Conservation (phyloP, 2,113 vertebrate species). For the Oncorhynchus gorbuscha region DNA sequence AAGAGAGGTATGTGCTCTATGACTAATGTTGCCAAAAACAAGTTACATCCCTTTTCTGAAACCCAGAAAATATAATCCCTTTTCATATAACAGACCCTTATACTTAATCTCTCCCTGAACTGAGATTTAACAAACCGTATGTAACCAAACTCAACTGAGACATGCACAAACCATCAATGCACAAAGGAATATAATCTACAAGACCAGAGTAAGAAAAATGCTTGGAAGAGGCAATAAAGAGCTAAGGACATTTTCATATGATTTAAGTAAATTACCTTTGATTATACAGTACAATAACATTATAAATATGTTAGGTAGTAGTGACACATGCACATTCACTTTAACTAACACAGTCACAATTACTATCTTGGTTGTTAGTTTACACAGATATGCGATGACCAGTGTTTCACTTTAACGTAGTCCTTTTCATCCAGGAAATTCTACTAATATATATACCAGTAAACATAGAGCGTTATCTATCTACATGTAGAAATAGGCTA, state of each 20-base stretch:
- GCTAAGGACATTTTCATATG: no score
- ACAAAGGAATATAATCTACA: no score
- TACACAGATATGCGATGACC: no score
- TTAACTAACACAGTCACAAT: neutral
- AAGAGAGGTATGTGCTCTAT: conserved; percentile 50
- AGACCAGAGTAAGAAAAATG: no score
- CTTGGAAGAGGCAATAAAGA: no score
- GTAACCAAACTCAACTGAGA: no score
- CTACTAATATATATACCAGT: neutral
- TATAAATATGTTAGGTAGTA: no score
- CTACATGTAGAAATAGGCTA: neutral
- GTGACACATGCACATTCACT: neutral
- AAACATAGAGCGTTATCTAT: conserved; percentile 11
- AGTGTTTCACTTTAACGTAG: neutral
- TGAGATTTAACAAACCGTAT: no score
- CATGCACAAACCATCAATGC: no score
- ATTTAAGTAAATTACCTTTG: neutral
- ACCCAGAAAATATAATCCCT: neutral
- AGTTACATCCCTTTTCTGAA: conserved; percentile 23
- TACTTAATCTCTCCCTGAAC: no score
- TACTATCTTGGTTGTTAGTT: neutral
- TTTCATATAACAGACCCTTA: neutral
- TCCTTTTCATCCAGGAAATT: neutral
- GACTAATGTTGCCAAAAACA: conserved; percentile 55
- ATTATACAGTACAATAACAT: no score